Evolutionary conservation across 2,888 invertebrate genomes (phyloP), one percentile per base, ranked within the genome.

Genomic region (Congeria kusceri): DNA sequence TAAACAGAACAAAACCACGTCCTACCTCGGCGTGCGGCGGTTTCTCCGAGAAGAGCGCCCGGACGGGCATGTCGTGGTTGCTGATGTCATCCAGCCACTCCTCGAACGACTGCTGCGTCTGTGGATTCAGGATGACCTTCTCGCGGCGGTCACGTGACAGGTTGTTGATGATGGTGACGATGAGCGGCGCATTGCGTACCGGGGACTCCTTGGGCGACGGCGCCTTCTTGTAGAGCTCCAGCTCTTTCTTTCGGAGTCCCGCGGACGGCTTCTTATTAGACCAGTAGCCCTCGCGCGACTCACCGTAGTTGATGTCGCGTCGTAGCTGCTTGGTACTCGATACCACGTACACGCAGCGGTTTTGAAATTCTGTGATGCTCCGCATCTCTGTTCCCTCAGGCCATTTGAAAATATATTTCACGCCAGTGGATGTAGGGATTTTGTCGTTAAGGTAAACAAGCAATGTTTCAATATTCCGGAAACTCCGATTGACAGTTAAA

Each of bases 31-130:
- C 76, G 61, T 85, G 77, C 0, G 92, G 97, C 46, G 97, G 97
- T 46, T 96, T 96, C 61, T 97, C 96, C 39, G 98, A 98, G 94
- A 97, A 98, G 96, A 98, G 95, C 61, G 98, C 97, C 94, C 97
- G 97, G 59, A 98, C 98, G 91, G 92, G 91, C 70, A 91, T 83
- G 23, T 84, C 70, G 13, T 88, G 77, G 82, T 91, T 85, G 63
- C 85, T 84, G 13, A 98, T 95, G 94, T 98, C 98, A 93, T 96
- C 96, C 73, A 98, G 94, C 44, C 98, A 97, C 92, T 98, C 98
- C 94, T 98, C 98, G 92, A 98, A 98, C 0, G 97, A 97, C 91
- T 98, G 98, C 39, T 97, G 96, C 23, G 98, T 98, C 83, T 97
- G 96, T 88, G 98, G 95, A 93, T 98, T 98, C 80, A 98, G 94